phyloP scores from a whole-genome alignment of 2,888 invertebrate genomes.

The Polydrusus cervinus region DNA sequence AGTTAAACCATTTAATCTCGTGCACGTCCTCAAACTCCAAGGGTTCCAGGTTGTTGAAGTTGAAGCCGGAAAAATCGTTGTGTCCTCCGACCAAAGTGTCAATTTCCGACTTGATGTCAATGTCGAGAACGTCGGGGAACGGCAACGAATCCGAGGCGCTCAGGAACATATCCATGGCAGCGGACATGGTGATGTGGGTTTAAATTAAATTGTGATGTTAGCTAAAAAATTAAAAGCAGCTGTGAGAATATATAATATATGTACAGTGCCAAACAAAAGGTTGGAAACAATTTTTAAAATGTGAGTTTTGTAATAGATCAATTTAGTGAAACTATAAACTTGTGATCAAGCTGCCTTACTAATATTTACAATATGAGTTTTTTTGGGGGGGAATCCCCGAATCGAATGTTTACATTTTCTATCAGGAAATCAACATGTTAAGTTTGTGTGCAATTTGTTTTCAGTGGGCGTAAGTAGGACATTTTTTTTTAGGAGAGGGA shows the following conservation, averaged over 20 bases:
- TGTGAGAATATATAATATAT: neutral
- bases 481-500: too few species aligned
- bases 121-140: conserved; percentile 92
- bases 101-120: conserved; percentile 91
- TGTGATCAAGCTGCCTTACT: too few species aligned
- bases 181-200: conserved; percentile 62
- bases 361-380: too few species aligned
- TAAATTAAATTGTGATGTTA: conserved; percentile 15
- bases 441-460: too few species aligned
- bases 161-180: conserved; percentile 74
- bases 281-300: too few species aligned
- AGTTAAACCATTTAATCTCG: conserved; percentile 75
- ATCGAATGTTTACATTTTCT: too few species aligned
- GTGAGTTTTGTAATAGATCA: too few species aligned
- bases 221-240: conserved; percentile 37
- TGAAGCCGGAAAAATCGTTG: conserved; percentile 77
- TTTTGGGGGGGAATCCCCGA: too few species aligned
- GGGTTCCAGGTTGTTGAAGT: conserved; percentile 78
- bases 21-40: conserved; percentile 81
- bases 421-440: too few species aligned
- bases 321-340: too few species aligned
- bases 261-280: too few species aligned
- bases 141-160: conserved; percentile 75
- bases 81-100: conserved; percentile 85
- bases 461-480: too few species aligned